phyloP scores from a whole-genome alignment of 2,113 vertebrate genomes.

The Mohoua ochrocephala region DNA sequence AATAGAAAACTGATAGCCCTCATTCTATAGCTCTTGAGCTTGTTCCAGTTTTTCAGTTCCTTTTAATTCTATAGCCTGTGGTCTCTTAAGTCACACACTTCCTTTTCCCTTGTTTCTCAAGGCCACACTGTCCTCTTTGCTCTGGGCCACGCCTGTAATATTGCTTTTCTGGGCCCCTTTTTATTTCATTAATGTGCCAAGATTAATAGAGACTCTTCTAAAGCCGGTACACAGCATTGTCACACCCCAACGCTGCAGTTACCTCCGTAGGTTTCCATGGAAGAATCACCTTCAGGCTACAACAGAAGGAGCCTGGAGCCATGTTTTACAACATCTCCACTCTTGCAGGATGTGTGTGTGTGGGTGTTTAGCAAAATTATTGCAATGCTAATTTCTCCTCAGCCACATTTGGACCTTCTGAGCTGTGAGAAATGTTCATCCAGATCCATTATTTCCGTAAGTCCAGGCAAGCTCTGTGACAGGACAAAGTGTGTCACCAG shows the following conservation, averaged over 20 bases:
- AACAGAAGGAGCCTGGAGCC: not conserved
- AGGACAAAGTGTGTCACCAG: not conserved
- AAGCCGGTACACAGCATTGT: not conserved
- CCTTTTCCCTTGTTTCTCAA: not conserved
- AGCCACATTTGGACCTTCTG: not conserved
- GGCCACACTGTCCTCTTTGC: not conserved
- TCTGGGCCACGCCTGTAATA: not conserved
- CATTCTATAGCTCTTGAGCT: not conserved
- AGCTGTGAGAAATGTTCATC: not conserved
- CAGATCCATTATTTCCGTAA: not conserved
- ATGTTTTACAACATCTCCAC: not conserved
- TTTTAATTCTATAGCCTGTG: not conserved
- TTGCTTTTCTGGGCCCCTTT: not conserved
- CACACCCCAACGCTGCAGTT: not conserved
- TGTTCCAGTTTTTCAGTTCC: constrained; percentile 31
- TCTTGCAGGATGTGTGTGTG: too few species aligned
- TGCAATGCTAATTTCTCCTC: not conserved
- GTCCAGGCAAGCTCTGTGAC: not conserved
- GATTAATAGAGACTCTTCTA: accelerated
- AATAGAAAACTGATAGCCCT: not conserved
- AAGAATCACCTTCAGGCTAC: not conserved
- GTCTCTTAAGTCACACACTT: not conserved
- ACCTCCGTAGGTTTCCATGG: accelerated
- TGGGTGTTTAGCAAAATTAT: not conserved
- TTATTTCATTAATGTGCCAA: not conserved